These are phyloP conservation scores for Camponotus pennsylvanicus DNA, from an alignment of 1,140 invertebrate genomes.

Conservation along the genomic window DNA sequence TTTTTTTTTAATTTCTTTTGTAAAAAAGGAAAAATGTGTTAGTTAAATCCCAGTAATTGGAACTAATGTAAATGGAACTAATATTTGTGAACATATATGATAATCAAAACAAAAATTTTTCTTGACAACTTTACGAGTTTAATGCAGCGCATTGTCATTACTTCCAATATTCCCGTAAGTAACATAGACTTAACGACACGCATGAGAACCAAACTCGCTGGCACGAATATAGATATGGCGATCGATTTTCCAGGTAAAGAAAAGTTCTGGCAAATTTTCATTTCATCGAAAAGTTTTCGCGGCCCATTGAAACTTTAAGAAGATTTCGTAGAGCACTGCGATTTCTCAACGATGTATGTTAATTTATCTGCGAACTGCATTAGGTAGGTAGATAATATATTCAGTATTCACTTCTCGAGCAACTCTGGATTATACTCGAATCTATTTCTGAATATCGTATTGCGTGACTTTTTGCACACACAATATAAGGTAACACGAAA, in stretches of 20 bases:
- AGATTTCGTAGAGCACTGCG: conserved; percentile 63
- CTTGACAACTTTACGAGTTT: neutral
- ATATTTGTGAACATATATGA: neutral
- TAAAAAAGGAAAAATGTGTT: neutral
- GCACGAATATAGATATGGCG: conserved; percentile 33
- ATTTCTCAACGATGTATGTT: conserved; percentile 70
- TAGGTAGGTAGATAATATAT: conserved; percentile 71
- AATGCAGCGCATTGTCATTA: neutral
- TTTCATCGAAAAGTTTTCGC: conserved; percentile 73
- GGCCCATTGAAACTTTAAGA: conserved; percentile 75
- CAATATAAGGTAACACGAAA: neutral
- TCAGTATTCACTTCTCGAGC: conserved; percentile 68
- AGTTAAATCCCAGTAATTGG: neutral
- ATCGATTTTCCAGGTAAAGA: conserved; percentile 26
- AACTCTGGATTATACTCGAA: conserved; percentile 58
- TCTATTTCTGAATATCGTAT: conserved; percentile 46
- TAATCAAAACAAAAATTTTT: neutral
- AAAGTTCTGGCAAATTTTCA: conserved; percentile 72
- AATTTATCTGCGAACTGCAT: conserved; percentile 76
- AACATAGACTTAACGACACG: conserved; percentile 28
- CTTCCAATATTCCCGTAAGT: neutral
- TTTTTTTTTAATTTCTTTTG: neutral
- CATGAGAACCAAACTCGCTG: neutral
- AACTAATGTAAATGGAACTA: neutral
- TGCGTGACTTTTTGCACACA: neutral